Conservation (phyloP, 2,797 vertebrate genomes). For the Triplophysa bombifrons region DNA sequence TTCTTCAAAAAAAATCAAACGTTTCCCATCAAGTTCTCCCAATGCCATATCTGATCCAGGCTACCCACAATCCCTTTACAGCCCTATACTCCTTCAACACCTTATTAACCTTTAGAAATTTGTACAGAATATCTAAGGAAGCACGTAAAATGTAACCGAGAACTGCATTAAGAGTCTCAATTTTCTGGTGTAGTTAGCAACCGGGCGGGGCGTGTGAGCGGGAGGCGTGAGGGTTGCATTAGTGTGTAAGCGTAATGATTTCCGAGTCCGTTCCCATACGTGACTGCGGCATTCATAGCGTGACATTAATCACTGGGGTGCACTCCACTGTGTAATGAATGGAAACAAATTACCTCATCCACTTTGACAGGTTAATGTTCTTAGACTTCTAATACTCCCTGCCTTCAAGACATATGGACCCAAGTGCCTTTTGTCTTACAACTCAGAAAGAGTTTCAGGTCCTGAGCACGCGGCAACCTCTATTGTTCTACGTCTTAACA, state of each 20-base stretch:
- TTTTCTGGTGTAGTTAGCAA: constrained; percentile 1
- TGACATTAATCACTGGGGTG: constrained; percentile 44
- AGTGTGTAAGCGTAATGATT: constrained; percentile 42
- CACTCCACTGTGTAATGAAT: constrained; percentile 47
- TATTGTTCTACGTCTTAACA: constrained; percentile 1
- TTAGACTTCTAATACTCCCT: constrained; percentile 27
- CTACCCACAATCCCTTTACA: too few species aligned
- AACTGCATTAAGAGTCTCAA: background rate
- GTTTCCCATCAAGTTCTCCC: too few species aligned
- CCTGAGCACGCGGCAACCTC: constrained; percentile 1
- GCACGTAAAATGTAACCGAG: background rate
- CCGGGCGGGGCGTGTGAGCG: background rate
- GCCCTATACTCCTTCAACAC: too few species aligned
- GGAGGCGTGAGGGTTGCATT: constrained; percentile 14
- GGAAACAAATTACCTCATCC: constrained; percentile 48
- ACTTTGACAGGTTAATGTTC: constrained; percentile 45
- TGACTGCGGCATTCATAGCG: constrained; percentile 22
- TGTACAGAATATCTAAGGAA: too few species aligned
- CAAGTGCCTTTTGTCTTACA: constrained; percentile 38
- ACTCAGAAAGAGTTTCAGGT: constrained; percentile 23
- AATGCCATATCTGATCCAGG: too few species aligned
- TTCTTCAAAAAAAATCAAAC: too few species aligned
- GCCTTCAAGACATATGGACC: background rate
- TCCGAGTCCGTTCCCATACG: constrained; percentile 14
- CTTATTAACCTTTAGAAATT: too few species aligned